Conservation (phyloP, 2,797 vertebrate species). For the Rhinophrynus dorsalis region DNA sequence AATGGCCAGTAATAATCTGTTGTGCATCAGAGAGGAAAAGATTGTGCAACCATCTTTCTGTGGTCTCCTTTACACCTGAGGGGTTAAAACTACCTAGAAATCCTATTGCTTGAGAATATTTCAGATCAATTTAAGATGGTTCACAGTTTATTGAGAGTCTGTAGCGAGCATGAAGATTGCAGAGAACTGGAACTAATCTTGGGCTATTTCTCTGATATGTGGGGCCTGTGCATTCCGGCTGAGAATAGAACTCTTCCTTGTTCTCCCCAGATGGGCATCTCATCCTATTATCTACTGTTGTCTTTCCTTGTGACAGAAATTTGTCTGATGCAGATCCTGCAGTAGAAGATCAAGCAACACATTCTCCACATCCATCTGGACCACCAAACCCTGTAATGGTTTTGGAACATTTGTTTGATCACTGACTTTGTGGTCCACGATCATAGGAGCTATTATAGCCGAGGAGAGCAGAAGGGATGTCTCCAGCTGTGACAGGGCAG, state of each 20-base stretch:
- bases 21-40: too few relatives aligned
- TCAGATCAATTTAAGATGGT: neutral
- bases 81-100: neutral
- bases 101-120: neutral
- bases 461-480: constrained; percentile 11
- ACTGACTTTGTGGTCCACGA: constrained; percentile 35
- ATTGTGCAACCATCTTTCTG: too few relatives aligned
- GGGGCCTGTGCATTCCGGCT: neutral
- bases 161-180: neutral
- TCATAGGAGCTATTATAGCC: constrained; percentile 25
- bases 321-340: constrained; percentile 22
- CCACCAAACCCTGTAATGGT: constrained; percentile 28
- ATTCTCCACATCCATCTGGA: constrained; percentile 45
- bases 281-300: neutral
- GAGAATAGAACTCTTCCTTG: neutral
- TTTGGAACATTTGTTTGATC: constrained; percentile 46
- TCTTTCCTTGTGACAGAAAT: neutral
- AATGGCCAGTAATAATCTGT: too few relatives aligned
- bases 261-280: constrained; percentile 19
- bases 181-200: neutral
- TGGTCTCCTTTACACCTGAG: too few relatives aligned
- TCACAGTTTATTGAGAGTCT: neutral
- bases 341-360: constrained; percentile 33
- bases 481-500: constrained; percentile 29
- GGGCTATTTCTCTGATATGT: neutral